Evolutionary conservation across 2,888 invertebrate genomes (phyloP), one percentile per base, ranked within the genome.

Genomic region (Fragum whitleyi): DNA sequence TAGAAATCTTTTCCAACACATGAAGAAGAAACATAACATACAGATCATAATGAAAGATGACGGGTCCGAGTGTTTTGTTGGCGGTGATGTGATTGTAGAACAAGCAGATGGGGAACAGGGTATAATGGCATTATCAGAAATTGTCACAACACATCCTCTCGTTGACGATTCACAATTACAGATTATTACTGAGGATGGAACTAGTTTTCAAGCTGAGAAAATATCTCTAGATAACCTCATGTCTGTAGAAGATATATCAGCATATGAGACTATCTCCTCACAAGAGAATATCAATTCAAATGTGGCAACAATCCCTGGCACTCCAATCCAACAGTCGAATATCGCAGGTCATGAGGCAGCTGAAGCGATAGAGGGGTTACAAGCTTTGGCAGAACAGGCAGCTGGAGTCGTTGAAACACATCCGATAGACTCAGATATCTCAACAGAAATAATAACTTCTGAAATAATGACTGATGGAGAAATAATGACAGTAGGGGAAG

Each of bases 1-100:
- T 1, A 83, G 90, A 67, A 92, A 92, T 65, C 85, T 93, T 7
- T 92, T 92, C 75, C 91, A 91, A 74, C 93, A 93, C 70, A 92
- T 93, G 92, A 89, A 90, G 78, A 92, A 93, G 85, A 92, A 92
- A 74, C 93, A 93, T 82, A 90, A 90, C 55, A 92, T 93, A 53
- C 90, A 91, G 74, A 91, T 92, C 28, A 85, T 91, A 23, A 87
- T 91, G 86, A 89, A 90, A 61, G 89, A 90, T 32, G 91, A 91
- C 82, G 91, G 91, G 1, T 86, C 87, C 19, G 90, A 89, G 51
- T 91, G 90, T 76, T 90, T 86, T 73, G 82, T 92, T 0, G 83
- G 88, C 0, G 79, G 78, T n/a, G 87, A 87, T 32, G 68, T 83
- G 36, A 74, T 84, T 9, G 62, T 79, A 9, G 77, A 79, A 14